Base-by-base conservation (phyloP, 2,888 invertebrate species). In the Busseola fusca region DNA sequence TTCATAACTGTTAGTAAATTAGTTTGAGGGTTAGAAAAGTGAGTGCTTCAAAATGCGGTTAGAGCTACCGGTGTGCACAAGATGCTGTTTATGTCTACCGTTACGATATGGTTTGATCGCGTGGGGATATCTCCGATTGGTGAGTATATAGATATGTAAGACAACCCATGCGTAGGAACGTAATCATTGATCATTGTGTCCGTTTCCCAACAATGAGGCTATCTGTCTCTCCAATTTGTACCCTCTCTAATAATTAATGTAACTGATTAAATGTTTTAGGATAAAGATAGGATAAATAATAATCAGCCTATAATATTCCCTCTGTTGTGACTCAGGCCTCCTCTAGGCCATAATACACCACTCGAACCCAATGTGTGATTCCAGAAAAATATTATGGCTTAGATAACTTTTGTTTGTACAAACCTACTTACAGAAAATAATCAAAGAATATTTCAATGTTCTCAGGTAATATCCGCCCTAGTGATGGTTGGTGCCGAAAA, bases 71-170 rank as follows among this genome's bases (percentile, higher is more conserved):
- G 66, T 78, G 34, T 78, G 79, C 25, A 80, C 75, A 34, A 77
- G 86, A 68, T 88, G 87, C 62, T 88, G 86, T 57, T 84, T 79
- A 12, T 88, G 86, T 64, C 56, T 88, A 1, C 88, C 88, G 0
- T 42, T 87, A 6, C 74, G 88, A 74, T 83, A 83, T 60, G 86
- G 87, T 18, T 71, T 89, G 7, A 70, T 88, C 1, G 67, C 59
- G 1, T 87, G 86, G 84, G 84, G 81, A 21, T 89, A 88, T 75
- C 27, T 86, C 0, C 83, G 83, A 72, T 62, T 86, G 76, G 86
- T 86, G 62, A 86, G 84, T 82, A 62, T 40, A 10, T 80, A 27
- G 9, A 6, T 27, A 64, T 5, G 27, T 37, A 40, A 16, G 21
- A 58, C 3, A 10, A 64, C 21, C 37, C 14, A 27, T 64, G 27